phyloP scores from a whole-genome alignment of 2,113 vertebrate species.

The Catharus bicknelli region DNA sequence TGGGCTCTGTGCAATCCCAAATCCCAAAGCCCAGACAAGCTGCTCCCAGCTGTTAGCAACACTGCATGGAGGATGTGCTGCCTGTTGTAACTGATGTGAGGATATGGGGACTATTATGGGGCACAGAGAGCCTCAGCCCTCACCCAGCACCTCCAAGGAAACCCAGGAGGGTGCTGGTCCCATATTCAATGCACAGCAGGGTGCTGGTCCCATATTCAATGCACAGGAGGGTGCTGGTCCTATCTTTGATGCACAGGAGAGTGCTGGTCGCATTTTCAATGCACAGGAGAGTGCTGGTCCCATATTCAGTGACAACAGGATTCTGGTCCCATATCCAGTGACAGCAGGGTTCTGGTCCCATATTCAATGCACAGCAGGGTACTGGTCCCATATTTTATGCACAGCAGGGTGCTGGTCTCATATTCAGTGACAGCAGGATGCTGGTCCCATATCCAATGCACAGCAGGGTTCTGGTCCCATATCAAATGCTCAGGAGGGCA shows the following conservation, averaged over 20 bases:
- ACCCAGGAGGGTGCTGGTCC: not conserved
- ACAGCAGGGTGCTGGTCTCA: not conserved
- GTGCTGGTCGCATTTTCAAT: no score
- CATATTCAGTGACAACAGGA: not conserved
- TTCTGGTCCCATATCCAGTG: not conserved
- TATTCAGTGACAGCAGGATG: not conserved
- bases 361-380: not conserved
- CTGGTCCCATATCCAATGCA: not conserved
- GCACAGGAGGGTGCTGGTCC: not conserved
- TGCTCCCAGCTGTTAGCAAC: not conserved
- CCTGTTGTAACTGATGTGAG: not conserved
- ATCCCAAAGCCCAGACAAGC: not conserved
- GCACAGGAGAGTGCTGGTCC: not conserved
- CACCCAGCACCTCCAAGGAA: not conserved
- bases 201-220: no score
- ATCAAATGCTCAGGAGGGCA: not conserved
- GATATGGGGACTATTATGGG: rapidly evolving
- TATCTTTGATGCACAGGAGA: not conserved
- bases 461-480: not conserved
- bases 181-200: not conserved
- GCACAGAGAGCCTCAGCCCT: not conserved
- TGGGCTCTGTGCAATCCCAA: rapidly evolving
- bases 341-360: not conserved
- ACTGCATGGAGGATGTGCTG: not conserved
- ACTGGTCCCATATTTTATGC: not conserved